These are phyloP conservation scores for Ascaphus truei DNA, from an alignment of 2,113 vertebrate genomes.

Conservation along the genomic window DNA sequence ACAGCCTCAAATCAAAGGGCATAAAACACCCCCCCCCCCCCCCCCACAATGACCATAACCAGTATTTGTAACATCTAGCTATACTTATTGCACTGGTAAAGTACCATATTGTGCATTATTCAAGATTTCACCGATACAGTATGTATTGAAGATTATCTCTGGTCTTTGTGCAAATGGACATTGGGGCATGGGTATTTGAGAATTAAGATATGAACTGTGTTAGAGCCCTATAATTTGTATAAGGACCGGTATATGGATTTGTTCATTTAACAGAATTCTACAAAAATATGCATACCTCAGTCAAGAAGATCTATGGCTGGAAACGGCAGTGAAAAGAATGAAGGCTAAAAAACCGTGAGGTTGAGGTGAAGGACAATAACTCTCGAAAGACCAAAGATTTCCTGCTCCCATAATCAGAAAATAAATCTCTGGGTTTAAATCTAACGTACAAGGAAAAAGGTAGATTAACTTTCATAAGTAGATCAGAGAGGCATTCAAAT, in stretches of 20 bases:
- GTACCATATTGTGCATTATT: too few species aligned
- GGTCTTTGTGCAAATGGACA: not conserved
- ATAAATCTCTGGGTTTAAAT: conserved; percentile 19
- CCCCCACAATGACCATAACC: too few species aligned
- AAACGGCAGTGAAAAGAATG: not conserved
- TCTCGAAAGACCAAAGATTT: not conserved
- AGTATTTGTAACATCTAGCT: too few species aligned
- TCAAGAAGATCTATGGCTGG: too few species aligned
- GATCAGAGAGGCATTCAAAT: conserved; percentile 18
- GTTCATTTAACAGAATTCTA: too few species aligned
- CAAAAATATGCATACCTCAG: too few species aligned
- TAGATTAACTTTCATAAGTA: conserved; percentile 23
- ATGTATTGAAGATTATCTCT: not conserved
- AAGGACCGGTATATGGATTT: too few species aligned
- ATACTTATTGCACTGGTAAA: too few species aligned
- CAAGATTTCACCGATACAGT: not conserved
- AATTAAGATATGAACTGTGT: too few species aligned
- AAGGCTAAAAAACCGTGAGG: conserved; percentile 3
- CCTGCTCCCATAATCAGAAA: not conserved
- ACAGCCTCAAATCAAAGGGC: too few species aligned
- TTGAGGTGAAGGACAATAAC: not conserved
- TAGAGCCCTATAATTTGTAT: too few species aligned
- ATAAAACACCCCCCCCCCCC: too few species aligned
- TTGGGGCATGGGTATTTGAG: not conserved
- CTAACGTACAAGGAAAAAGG: conserved; percentile 7